Conservation (phyloP, 2,113 vertebrate species). For the Sinocyclocheilus anophthalmus region DNA sequence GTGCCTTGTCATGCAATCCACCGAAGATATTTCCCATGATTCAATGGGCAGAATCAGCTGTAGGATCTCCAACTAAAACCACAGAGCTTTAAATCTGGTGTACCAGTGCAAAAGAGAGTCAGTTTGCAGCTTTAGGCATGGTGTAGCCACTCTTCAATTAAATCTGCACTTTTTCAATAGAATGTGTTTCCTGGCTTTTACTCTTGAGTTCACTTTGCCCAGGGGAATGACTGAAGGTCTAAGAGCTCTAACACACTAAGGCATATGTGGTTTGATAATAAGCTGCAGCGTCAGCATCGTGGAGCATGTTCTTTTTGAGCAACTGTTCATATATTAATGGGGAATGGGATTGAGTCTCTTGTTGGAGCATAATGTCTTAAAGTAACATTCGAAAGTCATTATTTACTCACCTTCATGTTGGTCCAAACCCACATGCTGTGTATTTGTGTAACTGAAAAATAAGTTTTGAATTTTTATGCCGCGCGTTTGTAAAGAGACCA, state of each 20-base stretch:
- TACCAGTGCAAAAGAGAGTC: neutral
- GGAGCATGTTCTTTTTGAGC: neutral
- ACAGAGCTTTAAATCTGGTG: conserved; percentile 17
- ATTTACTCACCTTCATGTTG: neutral
- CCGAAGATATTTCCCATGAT: neutral
- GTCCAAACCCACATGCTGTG: neutral
- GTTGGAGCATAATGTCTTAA: neutral
- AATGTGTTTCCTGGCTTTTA: conserved; percentile 17
- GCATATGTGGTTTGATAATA: neutral
- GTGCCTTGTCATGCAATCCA: neutral
- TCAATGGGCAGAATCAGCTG: neutral
- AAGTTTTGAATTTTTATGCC: neutral
- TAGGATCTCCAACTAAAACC: conserved; percentile 1
- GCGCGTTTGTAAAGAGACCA: neutral
- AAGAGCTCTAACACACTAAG: neutral
- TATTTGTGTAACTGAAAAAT: no score
- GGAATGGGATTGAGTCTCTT: neutral
- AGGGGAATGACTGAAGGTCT: conserved; percentile 1
- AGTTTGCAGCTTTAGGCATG: conserved; percentile 17
- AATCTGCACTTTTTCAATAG: conserved; percentile 14
- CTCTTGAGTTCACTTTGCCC: neutral
- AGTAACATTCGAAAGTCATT: neutral
- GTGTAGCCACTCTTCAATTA: conserved; percentile 7
- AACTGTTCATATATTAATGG: neutral
- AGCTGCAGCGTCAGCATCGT: neutral